phyloP scores from a whole-genome alignment of 64 coral and sea anemone genomes.

The Dendrophyllia cribrosa region DNA sequence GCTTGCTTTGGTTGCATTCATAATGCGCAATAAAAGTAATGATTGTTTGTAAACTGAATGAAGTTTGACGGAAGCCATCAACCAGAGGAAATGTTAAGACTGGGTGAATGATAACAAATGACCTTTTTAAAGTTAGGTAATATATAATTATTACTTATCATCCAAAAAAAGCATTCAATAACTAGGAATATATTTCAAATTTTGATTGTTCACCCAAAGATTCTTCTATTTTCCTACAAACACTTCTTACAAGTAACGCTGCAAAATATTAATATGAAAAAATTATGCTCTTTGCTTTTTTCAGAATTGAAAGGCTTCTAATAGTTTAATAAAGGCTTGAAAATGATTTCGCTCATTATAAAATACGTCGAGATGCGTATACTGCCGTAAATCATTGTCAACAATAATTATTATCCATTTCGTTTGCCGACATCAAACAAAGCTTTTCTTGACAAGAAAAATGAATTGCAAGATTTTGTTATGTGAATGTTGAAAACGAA shows the following conservation, averaged over 20 bases:
- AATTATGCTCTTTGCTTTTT: not conserved
- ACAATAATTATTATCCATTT: not conserved
- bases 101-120: too few species aligned
- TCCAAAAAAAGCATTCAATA: too few species aligned
- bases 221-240: too few species aligned
- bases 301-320: not conserved
- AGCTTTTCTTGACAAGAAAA: not conserved
- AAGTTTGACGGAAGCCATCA: not conserved
- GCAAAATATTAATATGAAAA: too few species aligned
- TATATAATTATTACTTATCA: too few species aligned
- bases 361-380: not conserved
- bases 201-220: too few species aligned
- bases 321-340: not conserved
- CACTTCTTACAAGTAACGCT: too few species aligned
- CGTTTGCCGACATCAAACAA: not conserved
- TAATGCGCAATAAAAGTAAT: not conserved
- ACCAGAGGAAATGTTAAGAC: too few species aligned
- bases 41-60: not conserved
- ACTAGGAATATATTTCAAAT: too few species aligned
- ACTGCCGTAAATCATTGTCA: not conserved
- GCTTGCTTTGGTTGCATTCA: not conserved
- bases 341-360: not conserved
- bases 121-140: too few species aligned
- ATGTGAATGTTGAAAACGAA: conserved; percentile 6
- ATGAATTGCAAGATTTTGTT: conserved; percentile 7